Percentiles rank a stretch among this genome's conserved stretches.
Conservation (phyloP, 2,888 invertebrate genomes). For the Megastigmus dorsalis region DNA sequence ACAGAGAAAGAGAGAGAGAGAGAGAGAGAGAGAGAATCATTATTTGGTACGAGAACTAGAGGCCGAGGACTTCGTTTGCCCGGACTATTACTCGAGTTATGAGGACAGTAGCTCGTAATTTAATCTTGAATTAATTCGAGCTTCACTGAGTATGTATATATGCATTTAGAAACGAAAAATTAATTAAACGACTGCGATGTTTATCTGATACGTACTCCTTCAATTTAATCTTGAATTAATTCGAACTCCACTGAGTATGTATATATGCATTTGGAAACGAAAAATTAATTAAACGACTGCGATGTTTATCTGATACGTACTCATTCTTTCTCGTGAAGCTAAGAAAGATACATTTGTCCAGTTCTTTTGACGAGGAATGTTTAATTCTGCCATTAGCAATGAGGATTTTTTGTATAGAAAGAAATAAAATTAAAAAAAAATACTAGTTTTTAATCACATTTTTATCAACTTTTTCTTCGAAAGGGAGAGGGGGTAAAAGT, state of each 20-base stretch:
- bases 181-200: slow-evolving; percentile 1
- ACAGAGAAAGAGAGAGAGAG: neutral
- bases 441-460: too few species aligned
- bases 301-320: neutral
- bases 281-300: slow-evolving; percentile 3
- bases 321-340: neutral
- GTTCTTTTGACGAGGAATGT: too few species aligned
- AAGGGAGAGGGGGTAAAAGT: too few species aligned
- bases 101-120: neutral
- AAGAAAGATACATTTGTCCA: too few species aligned
- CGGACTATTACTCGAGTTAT: neutral
- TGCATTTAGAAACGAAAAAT: neutral
- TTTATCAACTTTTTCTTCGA: too few species aligned
- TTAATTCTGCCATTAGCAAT: too few species aligned
- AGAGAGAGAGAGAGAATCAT: slow-evolving; percentile 11
- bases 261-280: neutral
- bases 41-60: neutral
- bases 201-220: neutral
- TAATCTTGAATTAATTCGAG: slow-evolving; percentile 24
- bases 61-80: too few species aligned
- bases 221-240: slow-evolving; percentile 22
- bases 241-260: neutral
- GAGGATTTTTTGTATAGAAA: too few species aligned
- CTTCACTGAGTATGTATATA: neutral
- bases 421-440: too few species aligned